Evolutionary conservation across 2,888 invertebrate species (phyloP), one percentile per base, ranked within the genome.

Genomic region (Leucophora obtusa): DNA sequence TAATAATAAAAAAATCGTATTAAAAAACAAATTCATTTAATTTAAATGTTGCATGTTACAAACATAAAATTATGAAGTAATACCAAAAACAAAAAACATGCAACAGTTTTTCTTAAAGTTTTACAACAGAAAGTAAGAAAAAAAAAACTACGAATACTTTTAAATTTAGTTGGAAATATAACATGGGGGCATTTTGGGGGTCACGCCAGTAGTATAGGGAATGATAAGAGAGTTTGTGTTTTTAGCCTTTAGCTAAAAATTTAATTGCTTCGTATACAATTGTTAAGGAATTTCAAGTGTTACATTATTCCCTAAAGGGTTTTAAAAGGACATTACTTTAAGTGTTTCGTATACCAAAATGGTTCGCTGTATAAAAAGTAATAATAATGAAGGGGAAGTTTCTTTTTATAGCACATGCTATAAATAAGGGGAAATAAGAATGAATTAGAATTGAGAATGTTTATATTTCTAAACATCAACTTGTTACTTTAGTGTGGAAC

Each of bases 51-150:
- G 81, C 81, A 81, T 81, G 77, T 77, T 70, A n/a, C 17, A 51
- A 60, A 65, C 43, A 62, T 35, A 53, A 69, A 68, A 80, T 62
- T 71, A 75, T 75, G 79, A 79, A 71, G 50, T 62, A 28, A 43
- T 56, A 68, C 60, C 24, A 38, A 28, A 72, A 54, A 68, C 58
- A 73, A 62, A 73, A 59, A 54, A 73, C 81, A 81, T 81, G 81
- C 81, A 81, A 81, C 81, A 81, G 81, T 81, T 81, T 66, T 73
- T 77, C 73, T 77, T 81, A 70, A 73, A 81, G 81, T 77, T 77
- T 35, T 60, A 73, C 51, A 63, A 21, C 63, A 70, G n/a, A 3
- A 28, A 38, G 0, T 21, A 50, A 81, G 73, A 59, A 71, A 43
- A 33, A 35, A 35, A 73, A 80, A 81, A 79, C n/a, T n/a, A n/a